phyloP scores from a whole-genome alignment of 2,113 vertebrate species.

The Piprites chloris region DNA sequence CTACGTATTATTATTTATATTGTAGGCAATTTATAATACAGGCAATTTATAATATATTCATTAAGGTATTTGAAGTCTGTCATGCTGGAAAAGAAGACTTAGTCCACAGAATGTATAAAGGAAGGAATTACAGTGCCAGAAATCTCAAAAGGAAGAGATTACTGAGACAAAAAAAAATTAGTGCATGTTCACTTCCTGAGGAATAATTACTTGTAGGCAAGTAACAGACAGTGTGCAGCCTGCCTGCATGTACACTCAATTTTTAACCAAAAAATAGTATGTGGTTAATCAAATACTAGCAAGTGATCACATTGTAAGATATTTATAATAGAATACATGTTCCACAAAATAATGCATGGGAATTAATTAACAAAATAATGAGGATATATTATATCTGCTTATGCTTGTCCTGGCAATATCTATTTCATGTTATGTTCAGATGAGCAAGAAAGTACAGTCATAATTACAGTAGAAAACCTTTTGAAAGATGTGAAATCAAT shows the following conservation, averaged over 20 bases:
- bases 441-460: constrained; percentile 19
- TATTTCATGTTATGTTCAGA: constrained; percentile 31
- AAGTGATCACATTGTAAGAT: not conserved
- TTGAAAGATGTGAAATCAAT: constrained; percentile 41
- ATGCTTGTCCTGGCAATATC: constrained; percentile 7
- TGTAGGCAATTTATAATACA: constrained; percentile 42
- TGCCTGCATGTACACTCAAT: not conserved
- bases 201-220: constrained; percentile 26
- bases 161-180: not conserved
- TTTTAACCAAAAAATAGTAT: not conserved
- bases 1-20: constrained; percentile 54
- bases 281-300: not conserved
- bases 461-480: constrained; percentile 12
- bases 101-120: constrained; percentile 54
- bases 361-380: constrained; percentile 17
- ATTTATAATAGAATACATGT: constrained; percentile 14
- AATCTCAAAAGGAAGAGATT: constrained; percentile 52
- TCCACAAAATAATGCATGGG: not conserved
- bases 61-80: constrained; percentile 62
- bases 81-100: constrained; percentile 51
- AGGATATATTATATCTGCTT: not conserved
- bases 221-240: not conserved
- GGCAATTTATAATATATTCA: not conserved
- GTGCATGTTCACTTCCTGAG: not conserved
- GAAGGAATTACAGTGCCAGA: constrained; percentile 41